These are phyloP conservation scores for Propithecus coquereli DNA, from an alignment of 2,113 vertebrate genomes.

Conservation along the genomic window DNA sequence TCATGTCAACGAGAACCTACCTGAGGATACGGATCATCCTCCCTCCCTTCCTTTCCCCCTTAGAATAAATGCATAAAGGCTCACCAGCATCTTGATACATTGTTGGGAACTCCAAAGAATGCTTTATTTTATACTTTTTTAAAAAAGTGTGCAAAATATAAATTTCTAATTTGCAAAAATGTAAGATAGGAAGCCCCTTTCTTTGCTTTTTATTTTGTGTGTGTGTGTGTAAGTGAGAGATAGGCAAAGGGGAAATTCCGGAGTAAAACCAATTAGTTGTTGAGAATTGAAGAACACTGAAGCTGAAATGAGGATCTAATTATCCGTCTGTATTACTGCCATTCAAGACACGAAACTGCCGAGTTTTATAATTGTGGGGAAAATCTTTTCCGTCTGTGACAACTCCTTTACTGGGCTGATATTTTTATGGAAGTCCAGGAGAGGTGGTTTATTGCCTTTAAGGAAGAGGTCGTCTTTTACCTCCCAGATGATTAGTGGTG, in stretches of 20 bases:
- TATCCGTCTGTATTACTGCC: conserved; percentile 34
- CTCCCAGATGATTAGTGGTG: background rate
- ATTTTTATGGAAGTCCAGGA: background rate
- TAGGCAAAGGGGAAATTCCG: background rate
- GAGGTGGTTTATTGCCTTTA: background rate
- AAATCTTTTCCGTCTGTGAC: background rate
- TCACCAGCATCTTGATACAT: no score
- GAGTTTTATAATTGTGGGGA: conserved; percentile 8
- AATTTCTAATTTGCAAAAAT: conserved; percentile 33
- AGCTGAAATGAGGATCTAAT: conserved; percentile 37
- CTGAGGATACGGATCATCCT: no score
- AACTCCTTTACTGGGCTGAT: no score
- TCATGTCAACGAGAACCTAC: no score
- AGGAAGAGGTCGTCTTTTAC: background rate
- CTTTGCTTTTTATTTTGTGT: background rate
- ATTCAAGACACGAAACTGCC: background rate
- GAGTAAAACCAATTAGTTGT: conserved; percentile 15
- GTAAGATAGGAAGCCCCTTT: background rate
- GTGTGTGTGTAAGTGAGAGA: background rate
- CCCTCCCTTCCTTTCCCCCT: background rate
- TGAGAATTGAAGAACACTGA: background rate
- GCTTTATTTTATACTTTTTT: background rate
- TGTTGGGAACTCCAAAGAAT: background rate
- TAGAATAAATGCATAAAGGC: no score
- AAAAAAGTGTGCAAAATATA: background rate